Conservation (phyloP, 2,888 invertebrate genomes). For the Tipula helvola region DNA sequence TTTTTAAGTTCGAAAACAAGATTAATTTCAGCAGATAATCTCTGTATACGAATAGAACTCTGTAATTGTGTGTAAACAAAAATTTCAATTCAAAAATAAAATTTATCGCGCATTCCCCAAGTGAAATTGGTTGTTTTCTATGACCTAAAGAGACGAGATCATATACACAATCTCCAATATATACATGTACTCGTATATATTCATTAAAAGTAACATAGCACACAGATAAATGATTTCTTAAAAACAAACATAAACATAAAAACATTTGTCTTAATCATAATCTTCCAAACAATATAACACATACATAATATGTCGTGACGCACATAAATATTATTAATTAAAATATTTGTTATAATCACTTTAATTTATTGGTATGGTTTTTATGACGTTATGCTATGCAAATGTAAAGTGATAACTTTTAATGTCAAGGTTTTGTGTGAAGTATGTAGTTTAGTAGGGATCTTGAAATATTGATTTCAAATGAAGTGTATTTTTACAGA, state of each 20-base stretch:
- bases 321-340: background rate
- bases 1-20: too few species aligned
- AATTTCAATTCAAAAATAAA: background rate
- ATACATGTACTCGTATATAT: too few species aligned
- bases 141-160: background rate
- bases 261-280: background rate
- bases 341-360: background rate
- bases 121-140: background rate
- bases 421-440: background rate
- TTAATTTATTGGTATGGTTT: background rate
- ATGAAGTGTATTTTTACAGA: background rate
- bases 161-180: background rate
- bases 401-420: background rate
- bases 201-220: background rate
- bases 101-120: background rate
- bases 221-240: background rate
- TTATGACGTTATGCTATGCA: background rate
- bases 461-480: background rate
- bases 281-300: background rate
- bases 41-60: too few species aligned
- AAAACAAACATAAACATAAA: background rate
- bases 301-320: background rate
- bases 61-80: background rate
- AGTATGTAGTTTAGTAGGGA: background rate
- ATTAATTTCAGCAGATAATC: too few species aligned